Base-by-base conservation (phyloP, 2,888 invertebrate genomes). In the Mechanitis mazaeus region DNA sequence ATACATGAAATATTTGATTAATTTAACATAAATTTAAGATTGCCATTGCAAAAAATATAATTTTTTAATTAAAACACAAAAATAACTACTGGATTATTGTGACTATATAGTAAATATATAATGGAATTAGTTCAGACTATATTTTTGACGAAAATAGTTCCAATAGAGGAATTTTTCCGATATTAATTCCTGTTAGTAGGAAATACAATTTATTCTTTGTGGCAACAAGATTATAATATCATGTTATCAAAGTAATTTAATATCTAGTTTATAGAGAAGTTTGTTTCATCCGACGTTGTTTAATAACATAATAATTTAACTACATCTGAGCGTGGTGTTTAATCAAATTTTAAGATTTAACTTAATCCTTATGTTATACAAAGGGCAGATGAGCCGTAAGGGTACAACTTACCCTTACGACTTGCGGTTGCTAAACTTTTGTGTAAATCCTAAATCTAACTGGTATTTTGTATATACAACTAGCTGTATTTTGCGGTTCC, bases 261-360 rank as follows among this genome's bases (percentile, higher is more conserved):
- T 31, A 31, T 50, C 9, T 9, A 50, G 50, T 50, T 3, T 50
- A 31, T 31, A 50, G 31, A 31, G 31, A 31, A 50, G 31, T 50
- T 50, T 31, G 31, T 9, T 7, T 31, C 50, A 50, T 45, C 35
- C 28, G 57, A 35, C 35, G 54, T 46, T 46, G 31, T 38, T 60
- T 56, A 63, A 63, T 63, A 59, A 54, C 53, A 56, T 60, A 45
- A 59, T 56, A 56, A 38, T 54, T 45, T 45, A 57, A 63, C 45
- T 58, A 63, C 45, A 59, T 57, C 47, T 56, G 63, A 53, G 50
- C 55, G 33, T 35, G 38, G 38, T 60, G 42, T 33, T 56, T 59
- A 42, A 59, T 63, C 50, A 60, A 47, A 59, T 63, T 63, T 54
- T 56, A 55, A 56, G 63, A 60, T 33, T 60, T 63, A 56, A 63